Evolutionary conservation across 2,113 vertebrate species (phyloP).

Genomic region (Cynopterus brachyotis): DNA sequence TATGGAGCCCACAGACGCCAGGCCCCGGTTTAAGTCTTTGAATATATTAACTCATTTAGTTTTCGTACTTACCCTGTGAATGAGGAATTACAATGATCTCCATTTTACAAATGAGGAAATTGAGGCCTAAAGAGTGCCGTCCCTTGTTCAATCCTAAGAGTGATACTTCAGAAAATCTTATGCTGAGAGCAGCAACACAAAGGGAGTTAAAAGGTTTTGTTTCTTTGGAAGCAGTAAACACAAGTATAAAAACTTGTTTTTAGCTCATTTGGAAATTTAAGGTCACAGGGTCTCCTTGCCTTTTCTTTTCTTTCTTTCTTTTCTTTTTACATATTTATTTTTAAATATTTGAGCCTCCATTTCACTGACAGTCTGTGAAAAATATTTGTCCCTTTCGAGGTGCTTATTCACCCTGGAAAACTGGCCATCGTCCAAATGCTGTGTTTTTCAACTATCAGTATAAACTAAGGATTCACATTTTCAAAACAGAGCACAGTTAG

Average conservation of each 20-base stretch:
- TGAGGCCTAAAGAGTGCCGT: background rate
- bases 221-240: background rate
- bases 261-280: background rate
- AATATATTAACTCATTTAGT: background rate
- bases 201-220: background rate
- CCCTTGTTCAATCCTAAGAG: background rate
- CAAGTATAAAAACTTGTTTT: background rate
- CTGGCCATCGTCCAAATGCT: slow-evolving; percentile 79
- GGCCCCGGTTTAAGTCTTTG: background rate
- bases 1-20: too few relatives aligned
- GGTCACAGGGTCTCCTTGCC: background rate
- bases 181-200: background rate
- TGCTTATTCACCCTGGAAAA: slow-evolving; percentile 79
- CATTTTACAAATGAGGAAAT: background rate
- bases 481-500: slow-evolving; percentile 49
- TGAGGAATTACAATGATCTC: background rate
- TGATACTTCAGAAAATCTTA: background rate
- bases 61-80: background rate
- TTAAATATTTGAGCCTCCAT: slow-evolving; percentile 63
- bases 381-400: slow-evolving; percentile 75
- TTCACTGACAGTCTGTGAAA: slow-evolving; percentile 73
- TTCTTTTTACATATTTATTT: slow-evolving; percentile 13
- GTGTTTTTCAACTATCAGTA: slow-evolving; percentile 70
- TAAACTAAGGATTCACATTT: slow-evolving; percentile 58
- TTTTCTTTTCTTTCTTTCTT: background rate